Conservation (phyloP, 2,797 vertebrate genomes). For the Meriones psammophilus region DNA sequence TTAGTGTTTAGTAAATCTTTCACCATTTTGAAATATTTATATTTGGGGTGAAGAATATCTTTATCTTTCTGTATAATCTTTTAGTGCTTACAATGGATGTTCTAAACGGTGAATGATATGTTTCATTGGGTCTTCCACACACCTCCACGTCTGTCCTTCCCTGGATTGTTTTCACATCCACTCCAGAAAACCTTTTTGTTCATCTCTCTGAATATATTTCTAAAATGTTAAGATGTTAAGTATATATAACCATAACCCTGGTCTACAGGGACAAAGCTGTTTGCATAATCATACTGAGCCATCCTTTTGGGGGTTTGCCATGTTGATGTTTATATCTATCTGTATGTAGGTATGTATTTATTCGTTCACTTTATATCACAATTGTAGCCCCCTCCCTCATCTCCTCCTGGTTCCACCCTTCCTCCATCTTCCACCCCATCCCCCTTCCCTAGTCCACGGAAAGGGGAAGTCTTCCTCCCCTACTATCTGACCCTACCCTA, state of each 20-base stretch:
- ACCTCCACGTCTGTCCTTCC: neutral
- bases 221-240: neutral
- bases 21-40: neutral
- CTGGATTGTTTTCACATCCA: neutral
- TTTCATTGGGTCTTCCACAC: neutral
- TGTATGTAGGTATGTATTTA: too few species aligned
- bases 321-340: neutral
- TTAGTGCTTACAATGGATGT: neutral
- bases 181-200: neutral
- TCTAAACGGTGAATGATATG: neutral
- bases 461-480: too few species aligned
- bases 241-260: neutral
- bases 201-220: neutral
- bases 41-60: neutral
- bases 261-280: neutral
- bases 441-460: too few species aligned
- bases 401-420: too few species aligned
- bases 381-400: too few species aligned
- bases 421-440: too few species aligned
- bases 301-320: neutral
- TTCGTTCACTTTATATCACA: too few species aligned
- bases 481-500: too few species aligned
- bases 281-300: neutral
- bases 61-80: constrained; percentile 40
- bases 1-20: neutral